Evolutionary conservation across 2,888 invertebrate species (phyloP).

Genomic region (Invenusta paracnida): DNA sequence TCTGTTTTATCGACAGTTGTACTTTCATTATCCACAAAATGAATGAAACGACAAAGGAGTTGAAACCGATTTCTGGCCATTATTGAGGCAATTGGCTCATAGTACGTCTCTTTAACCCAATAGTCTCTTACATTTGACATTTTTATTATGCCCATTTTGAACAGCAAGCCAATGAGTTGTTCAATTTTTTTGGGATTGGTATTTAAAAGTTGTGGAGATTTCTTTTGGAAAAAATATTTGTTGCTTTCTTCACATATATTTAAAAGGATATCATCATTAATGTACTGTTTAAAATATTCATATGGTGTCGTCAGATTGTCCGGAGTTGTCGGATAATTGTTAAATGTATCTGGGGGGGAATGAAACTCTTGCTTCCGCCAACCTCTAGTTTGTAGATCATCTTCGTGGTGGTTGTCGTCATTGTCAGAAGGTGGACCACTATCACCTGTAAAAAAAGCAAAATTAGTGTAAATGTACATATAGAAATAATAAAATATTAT

Average conservation of each 20-base stretch:
- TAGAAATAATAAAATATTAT: neutral
- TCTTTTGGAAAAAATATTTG: conserved; percentile 17
- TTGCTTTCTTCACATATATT: conserved; percentile 27
- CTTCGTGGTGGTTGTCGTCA: conserved; percentile 8
- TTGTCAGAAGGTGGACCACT: conserved; percentile 12
- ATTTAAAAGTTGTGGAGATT: conserved; percentile 24
- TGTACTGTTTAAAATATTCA: conserved; percentile 8
- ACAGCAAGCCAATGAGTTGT: conserved; percentile 15
- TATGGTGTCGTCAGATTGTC: neutral
- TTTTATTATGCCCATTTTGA: conserved; percentile 50
- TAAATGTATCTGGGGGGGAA: conserved; percentile 12
- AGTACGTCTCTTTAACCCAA: conserved; percentile 24
- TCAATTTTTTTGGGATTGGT: conserved; percentile 23
- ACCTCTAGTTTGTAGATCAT: conserved; percentile 6
- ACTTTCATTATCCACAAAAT: conserved; percentile 38
- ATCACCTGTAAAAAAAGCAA: conserved; percentile 6
- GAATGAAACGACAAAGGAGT: conserved; percentile 24
- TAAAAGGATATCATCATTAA: conserved; percentile 15
- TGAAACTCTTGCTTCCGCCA: conserved; percentile 10
- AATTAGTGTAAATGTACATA: conserved; percentile 25
- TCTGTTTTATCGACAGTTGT: neutral
- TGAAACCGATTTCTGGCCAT: conserved; percentile 36
- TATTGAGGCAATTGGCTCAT: conserved; percentile 14
- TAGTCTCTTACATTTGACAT: conserved; percentile 18
- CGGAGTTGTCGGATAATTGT: conserved; percentile 14